Conservation (phyloP, 2,113 vertebrate species). For the Ia io region DNA sequence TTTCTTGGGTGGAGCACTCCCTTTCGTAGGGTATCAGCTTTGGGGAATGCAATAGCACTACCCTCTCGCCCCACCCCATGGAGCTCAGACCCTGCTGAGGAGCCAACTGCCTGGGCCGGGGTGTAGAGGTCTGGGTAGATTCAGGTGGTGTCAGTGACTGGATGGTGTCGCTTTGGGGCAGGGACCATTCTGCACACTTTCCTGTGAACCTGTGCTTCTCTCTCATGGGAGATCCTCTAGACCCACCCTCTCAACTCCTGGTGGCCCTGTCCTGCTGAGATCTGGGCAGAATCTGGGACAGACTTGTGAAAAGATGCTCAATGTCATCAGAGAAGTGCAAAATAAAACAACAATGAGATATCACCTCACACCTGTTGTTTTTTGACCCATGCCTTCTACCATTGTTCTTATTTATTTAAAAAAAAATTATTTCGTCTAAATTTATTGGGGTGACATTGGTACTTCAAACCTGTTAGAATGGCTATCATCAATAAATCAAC, state of each 20-base stretch:
- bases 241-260: background rate
- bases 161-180: background rate
- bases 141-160: background rate
- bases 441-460: too few species aligned
- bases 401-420: too few species aligned
- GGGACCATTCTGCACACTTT: background rate
- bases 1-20: background rate
- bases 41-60: background rate
- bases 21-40: background rate
- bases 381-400: too few species aligned
- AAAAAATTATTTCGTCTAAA: too few species aligned
- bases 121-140: background rate
- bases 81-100: background rate
- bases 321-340: too few species aligned
- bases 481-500: too few species aligned
- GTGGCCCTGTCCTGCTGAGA: background rate
- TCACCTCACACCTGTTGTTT: too few species aligned
- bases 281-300: background rate
- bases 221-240: background rate
- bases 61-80: background rate
- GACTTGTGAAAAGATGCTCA: background rate
- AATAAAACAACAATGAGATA: too few species aligned
- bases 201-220: background rate
- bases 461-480: too few species aligned
- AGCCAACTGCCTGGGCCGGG: background rate